Evolutionary conservation across 2,888 invertebrate genomes (phyloP).

Genomic region (Philereme transversata): DNA sequence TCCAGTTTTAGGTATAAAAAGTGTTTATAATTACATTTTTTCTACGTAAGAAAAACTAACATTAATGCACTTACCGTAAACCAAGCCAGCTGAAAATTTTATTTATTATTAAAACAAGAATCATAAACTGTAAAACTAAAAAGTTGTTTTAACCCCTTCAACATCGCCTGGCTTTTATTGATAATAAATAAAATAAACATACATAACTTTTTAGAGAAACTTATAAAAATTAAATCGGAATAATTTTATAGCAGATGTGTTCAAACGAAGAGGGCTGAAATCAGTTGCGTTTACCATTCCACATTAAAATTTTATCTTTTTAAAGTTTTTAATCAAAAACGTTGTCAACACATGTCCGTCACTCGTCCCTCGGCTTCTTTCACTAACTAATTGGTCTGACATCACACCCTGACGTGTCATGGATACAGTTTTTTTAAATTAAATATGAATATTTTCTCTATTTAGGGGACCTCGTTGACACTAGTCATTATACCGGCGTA

Average conservation of each 20-base stretch:
- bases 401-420: constrained; percentile 60
- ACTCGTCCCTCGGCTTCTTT: constrained; percentile 70
- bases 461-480: constrained; percentile 29
- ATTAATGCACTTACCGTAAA: constrained; percentile 3
- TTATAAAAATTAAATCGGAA: not conserved
- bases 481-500: constrained; percentile 12
- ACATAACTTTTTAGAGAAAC: not conserved
- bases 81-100: constrained; percentile 6
- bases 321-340: constrained; percentile 61
- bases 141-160: not conserved
- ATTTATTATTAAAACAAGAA: constrained; percentile 4
- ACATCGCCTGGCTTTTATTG: not conserved
- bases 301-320: constrained; percentile 50
- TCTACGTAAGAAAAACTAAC: constrained; percentile 1
- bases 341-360: constrained; percentile 70
- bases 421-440: constrained; percentile 58
- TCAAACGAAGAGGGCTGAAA: constrained; percentile 9
- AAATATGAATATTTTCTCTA: constrained; percentile 55
- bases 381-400: constrained; percentile 81
- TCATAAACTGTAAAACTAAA: not conserved
- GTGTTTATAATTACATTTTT: constrained; percentile 10
- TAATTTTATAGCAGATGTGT: constrained; percentile 6
- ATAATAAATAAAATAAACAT: not conserved
- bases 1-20: constrained; percentile 3
- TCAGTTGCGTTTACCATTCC: constrained; percentile 27